Base-by-base conservation (phyloP, 2,888 invertebrate genomes). In the Plagiodera versicolora region DNA sequence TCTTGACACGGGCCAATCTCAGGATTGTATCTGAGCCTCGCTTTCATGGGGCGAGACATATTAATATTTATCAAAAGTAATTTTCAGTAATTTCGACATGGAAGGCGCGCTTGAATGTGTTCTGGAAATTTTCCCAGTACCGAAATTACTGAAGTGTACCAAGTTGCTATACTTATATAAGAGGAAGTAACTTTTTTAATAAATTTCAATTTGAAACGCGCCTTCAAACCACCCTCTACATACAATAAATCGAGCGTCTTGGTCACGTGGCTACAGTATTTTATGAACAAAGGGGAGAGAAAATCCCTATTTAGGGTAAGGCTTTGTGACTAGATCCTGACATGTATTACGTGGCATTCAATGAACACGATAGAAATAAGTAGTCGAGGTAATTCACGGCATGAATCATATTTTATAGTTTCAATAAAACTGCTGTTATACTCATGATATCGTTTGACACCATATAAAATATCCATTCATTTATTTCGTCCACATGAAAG, bases 261-360 rank as follows among this genome's bases (percentile, higher is more conserved):
- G 58, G 67, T 56, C 72, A 71, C 72, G 72, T 70, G 72, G 63
- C 70, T 64, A 46, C 24, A 56, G 66, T 58, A 70, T 70, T 69
- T 66, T 62, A 56, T 60, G 63, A 66, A 69, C 63, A 67, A 60
- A 66, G 62, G 57, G 60, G 58, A 64, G 55, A 57, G 64, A 64
- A 67, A 69, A 67, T 61, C 70, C 71, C 69, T 67, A 70, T 67
- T 67, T 58, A 52, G 49, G 39, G 49, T n/a, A 39, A 47, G 20
- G 58, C 58, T 30, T 16, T 51, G 2, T 9, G 53, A 53, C 16
- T 39, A 16, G 19, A 53, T 44, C 44, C 14, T 28, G 39, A 19
- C 20, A 24, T 24, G 35, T 52, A 35, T 39, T 14, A 24, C 19
- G n/a, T 44, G 35, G 35, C 30, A 20, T 20, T 44, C 35, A 39